phyloP scores from a whole-genome alignment of 2,888 invertebrate species.

The Smittia aterrima region DNA sequence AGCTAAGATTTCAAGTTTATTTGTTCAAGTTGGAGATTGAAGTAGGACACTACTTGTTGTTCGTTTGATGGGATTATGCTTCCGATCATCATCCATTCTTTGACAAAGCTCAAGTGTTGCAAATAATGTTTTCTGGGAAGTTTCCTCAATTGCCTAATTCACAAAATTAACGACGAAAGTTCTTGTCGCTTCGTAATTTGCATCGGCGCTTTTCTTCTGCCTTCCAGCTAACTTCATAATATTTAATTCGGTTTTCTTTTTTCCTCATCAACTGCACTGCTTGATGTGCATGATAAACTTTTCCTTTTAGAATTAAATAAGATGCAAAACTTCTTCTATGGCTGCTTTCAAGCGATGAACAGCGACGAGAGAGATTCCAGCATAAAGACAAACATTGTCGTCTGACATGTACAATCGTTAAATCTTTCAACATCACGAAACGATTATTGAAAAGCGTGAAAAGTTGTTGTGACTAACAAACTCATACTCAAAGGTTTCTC shows the following conservation, averaged over 20 bases:
- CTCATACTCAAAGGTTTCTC: background rate
- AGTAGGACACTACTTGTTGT: too few relatives aligned
- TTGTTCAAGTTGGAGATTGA: too few relatives aligned
- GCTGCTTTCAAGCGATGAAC: background rate
- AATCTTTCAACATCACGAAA: background rate
- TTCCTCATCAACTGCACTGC: background rate
- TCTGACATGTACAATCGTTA: constrained; percentile 20
- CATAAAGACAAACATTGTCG: background rate
- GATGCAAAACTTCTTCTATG: background rate
- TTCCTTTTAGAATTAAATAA: background rate
- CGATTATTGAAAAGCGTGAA: background rate
- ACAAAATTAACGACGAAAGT: background rate
- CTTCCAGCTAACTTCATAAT: constrained; percentile 1
- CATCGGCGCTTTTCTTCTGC: background rate
- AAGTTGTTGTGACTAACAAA: background rate
- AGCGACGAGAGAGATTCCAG: background rate
- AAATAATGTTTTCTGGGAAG: too few relatives aligned
- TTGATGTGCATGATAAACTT: constrained; percentile 19
- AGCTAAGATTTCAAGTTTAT: too few relatives aligned
- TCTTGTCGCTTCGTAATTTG: background rate
- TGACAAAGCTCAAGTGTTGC: too few relatives aligned
- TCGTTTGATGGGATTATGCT: too few relatives aligned
- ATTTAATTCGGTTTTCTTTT: background rate
- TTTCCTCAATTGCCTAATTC: background rate
- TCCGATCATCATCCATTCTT: too few relatives aligned